These are phyloP conservation scores for Gyps fulvus DNA, from an alignment of 2,113 vertebrate genomes.

Conservation along the genomic window DNA sequence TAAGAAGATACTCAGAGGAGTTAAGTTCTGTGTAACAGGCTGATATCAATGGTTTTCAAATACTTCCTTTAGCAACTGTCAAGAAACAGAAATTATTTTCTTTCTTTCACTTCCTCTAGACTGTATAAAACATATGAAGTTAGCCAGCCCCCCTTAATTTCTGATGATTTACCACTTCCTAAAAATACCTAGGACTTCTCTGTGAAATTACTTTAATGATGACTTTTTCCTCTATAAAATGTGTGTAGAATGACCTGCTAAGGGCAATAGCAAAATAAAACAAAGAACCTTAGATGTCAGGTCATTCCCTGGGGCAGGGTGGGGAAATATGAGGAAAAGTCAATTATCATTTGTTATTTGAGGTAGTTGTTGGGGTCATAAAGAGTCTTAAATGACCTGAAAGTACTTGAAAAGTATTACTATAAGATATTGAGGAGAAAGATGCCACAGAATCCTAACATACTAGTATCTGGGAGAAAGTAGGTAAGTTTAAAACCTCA, in stretches of 20 bases:
- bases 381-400: neutral
- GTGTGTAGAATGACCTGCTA: neutral
- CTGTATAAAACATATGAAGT: neutral
- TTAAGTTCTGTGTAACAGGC: neutral
- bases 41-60: neutral
- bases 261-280: neutral
- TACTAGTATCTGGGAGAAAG: neutral
- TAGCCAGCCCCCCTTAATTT: neutral
- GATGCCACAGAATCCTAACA: neutral
- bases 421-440: neutral
- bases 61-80: neutral
- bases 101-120: neutral
- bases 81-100: neutral
- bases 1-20: neutral
- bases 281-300: neutral
- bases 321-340: neutral
- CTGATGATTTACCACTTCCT: neutral
- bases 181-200: neutral
- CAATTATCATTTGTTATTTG: neutral
- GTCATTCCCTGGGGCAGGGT: neutral
- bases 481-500: neutral
- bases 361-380: neutral
- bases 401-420: neutral
- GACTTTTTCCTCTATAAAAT: neutral
- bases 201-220: neutral